phyloP scores from a whole-genome alignment of 2,113 vertebrate species.

The human region DNA sequence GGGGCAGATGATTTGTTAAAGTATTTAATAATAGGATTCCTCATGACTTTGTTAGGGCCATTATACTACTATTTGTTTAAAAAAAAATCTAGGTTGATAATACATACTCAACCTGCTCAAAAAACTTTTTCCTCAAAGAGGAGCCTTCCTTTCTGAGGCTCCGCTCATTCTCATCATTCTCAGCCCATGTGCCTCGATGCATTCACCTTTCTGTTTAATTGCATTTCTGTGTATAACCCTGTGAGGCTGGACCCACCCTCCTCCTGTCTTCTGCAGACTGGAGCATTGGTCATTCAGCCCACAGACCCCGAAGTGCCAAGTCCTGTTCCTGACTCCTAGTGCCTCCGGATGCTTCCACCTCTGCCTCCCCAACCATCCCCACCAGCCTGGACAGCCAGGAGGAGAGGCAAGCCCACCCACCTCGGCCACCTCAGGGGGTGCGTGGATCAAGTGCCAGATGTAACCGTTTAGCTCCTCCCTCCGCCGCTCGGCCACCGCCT shows the following conservation, averaged over 20 bases:
- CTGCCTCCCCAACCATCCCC: fast-evolving
- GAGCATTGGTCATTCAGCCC: background rate
- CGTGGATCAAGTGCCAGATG: slow-evolving; percentile 94
- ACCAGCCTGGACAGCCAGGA: fast-evolving
- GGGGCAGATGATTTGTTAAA: background rate
- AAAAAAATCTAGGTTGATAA: background rate
- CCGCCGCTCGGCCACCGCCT: slow-evolving; percentile 91
- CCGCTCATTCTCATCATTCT: background rate
- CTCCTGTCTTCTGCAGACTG: too few species aligned
- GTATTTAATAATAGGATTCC: background rate
- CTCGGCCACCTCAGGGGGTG: slow-evolving; percentile 91
- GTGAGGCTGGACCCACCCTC: fast-evolving
- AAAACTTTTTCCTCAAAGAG: background rate
- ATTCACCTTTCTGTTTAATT: fast-evolving
- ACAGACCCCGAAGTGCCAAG: too few species aligned
- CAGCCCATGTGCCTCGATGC: fast-evolving
- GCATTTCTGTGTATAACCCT: fast-evolving
- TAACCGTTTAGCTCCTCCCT: slow-evolving; percentile 95
- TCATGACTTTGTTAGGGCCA: background rate
- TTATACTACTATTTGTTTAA: background rate
- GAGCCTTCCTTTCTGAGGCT: background rate
- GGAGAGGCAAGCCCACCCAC: slow-evolving; percentile 77
- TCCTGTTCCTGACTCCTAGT: background rate
- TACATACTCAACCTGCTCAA: background rate
- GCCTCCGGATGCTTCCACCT: background rate